Percentiles rank a stretch among this genome's conserved stretches.
These are phyloP conservation scores for Heliconius charithonia DNA, from an alignment of 2,888 invertebrate genomes.

Conservation along the genomic window DNA sequence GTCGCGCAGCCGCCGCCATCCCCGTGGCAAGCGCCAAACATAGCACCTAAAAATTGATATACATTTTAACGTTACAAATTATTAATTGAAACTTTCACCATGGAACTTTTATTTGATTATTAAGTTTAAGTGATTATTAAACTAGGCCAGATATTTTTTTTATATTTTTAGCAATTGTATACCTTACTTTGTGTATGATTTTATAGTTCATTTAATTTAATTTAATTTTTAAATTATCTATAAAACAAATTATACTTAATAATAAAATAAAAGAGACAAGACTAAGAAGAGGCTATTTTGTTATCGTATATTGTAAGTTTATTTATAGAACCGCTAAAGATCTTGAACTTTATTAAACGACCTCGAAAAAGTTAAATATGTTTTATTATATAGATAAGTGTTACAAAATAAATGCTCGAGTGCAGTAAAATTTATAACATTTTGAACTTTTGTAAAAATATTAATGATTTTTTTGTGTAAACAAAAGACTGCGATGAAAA, in stretches of 20 bases:
- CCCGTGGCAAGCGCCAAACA: constrained; percentile 66
- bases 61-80: constrained; percentile 10
- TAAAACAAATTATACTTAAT: neutral
- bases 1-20: constrained; percentile 66
- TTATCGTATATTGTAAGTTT: neutral
- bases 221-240: neutral
- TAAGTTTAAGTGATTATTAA: no score
- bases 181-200: neutral
- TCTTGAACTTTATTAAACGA: constrained; percentile 12
- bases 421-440: neutral
- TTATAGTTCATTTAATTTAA: neutral
- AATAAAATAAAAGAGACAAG: neutral
- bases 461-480: neutral
- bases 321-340: constrained; percentile 2
- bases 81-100: no score
- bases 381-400: constrained; percentile 2
- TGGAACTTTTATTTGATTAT: no score
- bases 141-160: no score
- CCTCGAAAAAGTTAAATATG: neutral
- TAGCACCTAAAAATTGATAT: constrained; percentile 65
- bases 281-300: neutral
- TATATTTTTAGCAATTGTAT: neutral
- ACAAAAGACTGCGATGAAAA: neutral
- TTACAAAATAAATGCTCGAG: neutral
- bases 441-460: neutral